Evolutionary conservation across 2,797 vertebrate genomes (phyloP).

Genomic region (Avahi laniger): DNA sequence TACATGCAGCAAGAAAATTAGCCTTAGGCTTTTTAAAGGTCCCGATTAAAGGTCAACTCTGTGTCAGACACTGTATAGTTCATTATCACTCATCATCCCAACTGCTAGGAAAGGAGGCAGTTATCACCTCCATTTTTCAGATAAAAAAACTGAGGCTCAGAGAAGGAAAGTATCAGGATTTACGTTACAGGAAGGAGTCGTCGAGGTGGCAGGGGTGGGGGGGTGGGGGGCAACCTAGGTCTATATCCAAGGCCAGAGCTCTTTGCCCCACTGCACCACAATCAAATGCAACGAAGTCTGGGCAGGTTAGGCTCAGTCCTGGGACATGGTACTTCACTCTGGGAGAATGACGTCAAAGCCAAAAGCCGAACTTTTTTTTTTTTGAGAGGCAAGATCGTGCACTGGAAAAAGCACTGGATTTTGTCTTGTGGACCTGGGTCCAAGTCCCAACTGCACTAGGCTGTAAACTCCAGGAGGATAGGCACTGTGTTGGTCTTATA

Average conservation of each 20-base stretch:
- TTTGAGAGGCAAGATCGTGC: neutral
- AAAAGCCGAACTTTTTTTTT: neutral
- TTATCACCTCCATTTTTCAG: neutral
- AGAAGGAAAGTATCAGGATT: neutral
- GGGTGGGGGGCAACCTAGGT: too few species aligned
- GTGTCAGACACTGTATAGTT: neutral
- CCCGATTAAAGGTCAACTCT: neutral
- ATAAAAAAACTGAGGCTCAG: neutral
- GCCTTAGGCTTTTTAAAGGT: conserved; percentile 35
- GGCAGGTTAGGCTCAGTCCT: neutral
- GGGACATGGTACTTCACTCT: neutral
- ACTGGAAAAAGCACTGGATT: neutral
- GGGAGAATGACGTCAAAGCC: neutral
- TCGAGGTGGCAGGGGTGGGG: too few species aligned
- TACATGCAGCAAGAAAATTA: conserved; percentile 42
- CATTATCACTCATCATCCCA: neutral
- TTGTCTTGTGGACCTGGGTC: neutral
- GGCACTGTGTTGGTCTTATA: neutral
- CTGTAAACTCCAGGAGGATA: neutral
- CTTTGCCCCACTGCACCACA: neutral
- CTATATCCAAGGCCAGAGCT: neutral
- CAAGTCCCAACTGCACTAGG: neutral
- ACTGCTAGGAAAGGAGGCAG: neutral
- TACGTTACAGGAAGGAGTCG: neutral
- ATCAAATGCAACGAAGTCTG: neutral